These are phyloP conservation scores for Scatophagus argus DNA, from an alignment of 2,113 vertebrate species.

Conservation along the genomic window DNA sequence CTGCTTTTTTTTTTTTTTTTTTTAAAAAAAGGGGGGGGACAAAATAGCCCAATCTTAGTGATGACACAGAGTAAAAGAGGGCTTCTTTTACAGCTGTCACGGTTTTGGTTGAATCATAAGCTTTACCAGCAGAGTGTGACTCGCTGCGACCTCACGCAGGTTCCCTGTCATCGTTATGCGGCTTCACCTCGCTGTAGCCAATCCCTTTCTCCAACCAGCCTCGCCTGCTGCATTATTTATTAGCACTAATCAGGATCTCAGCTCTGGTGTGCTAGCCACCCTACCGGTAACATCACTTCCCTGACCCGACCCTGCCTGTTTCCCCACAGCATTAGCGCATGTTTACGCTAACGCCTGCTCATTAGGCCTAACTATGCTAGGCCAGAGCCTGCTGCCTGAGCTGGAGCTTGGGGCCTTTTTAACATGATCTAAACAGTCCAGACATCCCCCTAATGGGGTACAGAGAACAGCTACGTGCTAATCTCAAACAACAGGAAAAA, in stretches of 20 bases:
- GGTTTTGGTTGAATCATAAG: conserved; percentile 46
- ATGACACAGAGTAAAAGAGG: conserved; percentile 26
- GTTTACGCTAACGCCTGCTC: conserved; percentile 80
- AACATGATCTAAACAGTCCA: conserved; percentile 72
- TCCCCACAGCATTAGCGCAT: conserved; percentile 76
- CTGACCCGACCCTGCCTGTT: conserved; percentile 80
- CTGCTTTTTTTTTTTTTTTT: too few species aligned
- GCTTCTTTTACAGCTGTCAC: conserved; percentile 20
- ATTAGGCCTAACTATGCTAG: conserved; percentile 76
- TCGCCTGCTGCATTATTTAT: conserved; percentile 78
- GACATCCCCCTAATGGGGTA: conserved; percentile 57
- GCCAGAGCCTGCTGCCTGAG: conserved; percentile 65
- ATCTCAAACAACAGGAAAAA: conserved; percentile 77
- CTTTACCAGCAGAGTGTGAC: conserved; percentile 47
- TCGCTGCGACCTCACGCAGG: conserved; percentile 63
- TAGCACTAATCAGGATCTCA: conserved; percentile 80
- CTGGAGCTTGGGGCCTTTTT: conserved; percentile 69
- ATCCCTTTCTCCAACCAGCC: conserved; percentile 60
- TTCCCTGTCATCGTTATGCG: conserved; percentile 68
- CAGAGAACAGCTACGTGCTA: conserved; percentile 65
- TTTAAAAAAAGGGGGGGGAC: too few species aligned
- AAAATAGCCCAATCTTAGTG: background rate
- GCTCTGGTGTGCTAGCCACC: conserved; percentile 75
- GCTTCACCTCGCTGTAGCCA: conserved; percentile 63
- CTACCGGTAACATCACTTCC: conserved; percentile 80